A percentile compares a stretch with the other conserved stretches of the same genome.
These are phyloP conservation scores for Meles meles DNA, from an alignment of 2,113 vertebrate species.

Conservation along the genomic window DNA sequence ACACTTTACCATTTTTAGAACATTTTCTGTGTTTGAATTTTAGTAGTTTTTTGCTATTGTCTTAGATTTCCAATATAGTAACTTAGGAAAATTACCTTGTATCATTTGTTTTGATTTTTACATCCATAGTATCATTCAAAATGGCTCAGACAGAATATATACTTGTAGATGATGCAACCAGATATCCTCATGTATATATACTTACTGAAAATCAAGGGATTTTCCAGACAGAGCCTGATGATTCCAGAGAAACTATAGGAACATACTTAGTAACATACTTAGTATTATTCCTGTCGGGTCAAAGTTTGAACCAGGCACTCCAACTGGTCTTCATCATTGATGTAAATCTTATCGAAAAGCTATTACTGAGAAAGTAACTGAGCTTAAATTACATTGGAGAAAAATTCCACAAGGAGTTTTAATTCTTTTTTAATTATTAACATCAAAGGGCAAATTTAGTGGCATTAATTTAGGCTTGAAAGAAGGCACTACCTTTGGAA, in stretches of 20 bases:
- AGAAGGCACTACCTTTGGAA: constrained; percentile 48
- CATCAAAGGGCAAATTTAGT: constrained; percentile 65
- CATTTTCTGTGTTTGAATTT: neutral
- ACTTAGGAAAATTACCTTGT: neutral
- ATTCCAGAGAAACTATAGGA: neutral
- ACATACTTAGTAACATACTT: neutral
- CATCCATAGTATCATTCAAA: neutral
- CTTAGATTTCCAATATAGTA: neutral
- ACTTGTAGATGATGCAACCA: neutral
- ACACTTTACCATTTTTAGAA: neutral
- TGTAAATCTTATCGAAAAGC: neutral
- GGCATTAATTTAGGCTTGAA: constrained; percentile 63
- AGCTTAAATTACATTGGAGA: neutral
- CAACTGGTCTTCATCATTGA: neutral
- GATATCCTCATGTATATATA: neutral
- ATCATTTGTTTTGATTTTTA: neutral
- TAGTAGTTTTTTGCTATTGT: neutral
- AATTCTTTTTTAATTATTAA: constrained; percentile 71
- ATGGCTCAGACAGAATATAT: neutral
- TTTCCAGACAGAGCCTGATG: neutral
- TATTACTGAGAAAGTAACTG: constrained; percentile 34
- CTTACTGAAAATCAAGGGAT: neutral
- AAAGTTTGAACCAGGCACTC: neutral
- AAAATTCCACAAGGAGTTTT: constrained; percentile 55
- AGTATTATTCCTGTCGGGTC: neutral